Evolutionary conservation across 2,113 vertebrate species (phyloP).

Genomic region (Hemiscyllium ocellatum): DNA sequence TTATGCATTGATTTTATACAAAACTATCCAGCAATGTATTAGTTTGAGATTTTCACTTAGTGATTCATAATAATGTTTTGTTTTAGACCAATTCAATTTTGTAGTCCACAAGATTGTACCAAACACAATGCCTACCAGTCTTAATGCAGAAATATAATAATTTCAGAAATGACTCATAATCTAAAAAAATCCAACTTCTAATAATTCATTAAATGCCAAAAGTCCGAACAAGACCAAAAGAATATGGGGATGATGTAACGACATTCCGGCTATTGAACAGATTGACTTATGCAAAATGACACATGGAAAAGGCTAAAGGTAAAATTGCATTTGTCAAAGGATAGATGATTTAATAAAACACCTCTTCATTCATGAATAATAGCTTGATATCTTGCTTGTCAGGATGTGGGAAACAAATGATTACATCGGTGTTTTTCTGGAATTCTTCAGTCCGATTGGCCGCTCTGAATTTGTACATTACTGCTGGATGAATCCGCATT

Average conservation of each 20-base stretch:
- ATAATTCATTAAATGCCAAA: background rate
- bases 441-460: background rate
- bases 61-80: background rate
- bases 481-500: background rate
- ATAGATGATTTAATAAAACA: constrained; percentile 14
- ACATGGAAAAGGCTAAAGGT: background rate
- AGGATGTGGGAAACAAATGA: constrained; percentile 7
- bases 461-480: background rate
- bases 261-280: constrained; percentile 17
- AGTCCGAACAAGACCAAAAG: background rate
- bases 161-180: background rate
- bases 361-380: constrained; percentile 35
- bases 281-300: constrained; percentile 15
- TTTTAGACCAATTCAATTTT: background rate
- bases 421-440: background rate
- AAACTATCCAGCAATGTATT: background rate
- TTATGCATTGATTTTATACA: background rate
- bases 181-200: background rate
- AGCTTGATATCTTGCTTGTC: background rate
- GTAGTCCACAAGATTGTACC: background rate
- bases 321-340: background rate
- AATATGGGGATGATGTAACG: background rate
- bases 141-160: background rate
- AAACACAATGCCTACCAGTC: background rate
- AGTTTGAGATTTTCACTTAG: background rate